Conservation (phyloP, 1,140 invertebrate genomes). For the Homarus americanus region DNA sequence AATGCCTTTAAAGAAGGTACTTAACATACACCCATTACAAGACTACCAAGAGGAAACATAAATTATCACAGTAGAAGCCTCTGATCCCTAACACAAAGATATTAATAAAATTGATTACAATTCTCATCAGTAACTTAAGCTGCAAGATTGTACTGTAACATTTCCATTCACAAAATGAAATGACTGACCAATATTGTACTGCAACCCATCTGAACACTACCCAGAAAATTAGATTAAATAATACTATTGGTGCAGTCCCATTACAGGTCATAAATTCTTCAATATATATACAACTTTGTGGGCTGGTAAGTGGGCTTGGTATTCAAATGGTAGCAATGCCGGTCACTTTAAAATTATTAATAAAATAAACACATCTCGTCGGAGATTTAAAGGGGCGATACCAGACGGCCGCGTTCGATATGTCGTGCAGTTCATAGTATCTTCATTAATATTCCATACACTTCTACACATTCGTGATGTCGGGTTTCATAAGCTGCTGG, state of each 20-base stretch:
- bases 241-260: neutral
- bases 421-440: neutral
- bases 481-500: neutral
- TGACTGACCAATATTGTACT: neutral
- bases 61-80: neutral
- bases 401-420: neutral
- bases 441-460: neutral
- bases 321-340: neutral
- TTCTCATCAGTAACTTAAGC: slow-evolving; percentile 9
- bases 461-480: neutral
- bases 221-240: neutral
- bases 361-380: neutral
- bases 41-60: no score
- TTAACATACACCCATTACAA: neutral
- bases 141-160: slow-evolving; percentile 14
- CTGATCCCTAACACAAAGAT: neutral
- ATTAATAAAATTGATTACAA: slow-evolving; percentile 3
- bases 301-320: neutral
- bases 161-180: neutral
- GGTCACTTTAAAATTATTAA: neutral
- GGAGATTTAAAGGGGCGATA: neutral
- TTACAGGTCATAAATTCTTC: neutral
- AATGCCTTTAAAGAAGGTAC: neutral
- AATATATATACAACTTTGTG: neutral
- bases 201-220: neutral